Evolutionary conservation across 2,113 vertebrate genomes (phyloP), one percentile per base, ranked within the genome.

Genomic region (Myxocyprinus asiaticus): DNA sequence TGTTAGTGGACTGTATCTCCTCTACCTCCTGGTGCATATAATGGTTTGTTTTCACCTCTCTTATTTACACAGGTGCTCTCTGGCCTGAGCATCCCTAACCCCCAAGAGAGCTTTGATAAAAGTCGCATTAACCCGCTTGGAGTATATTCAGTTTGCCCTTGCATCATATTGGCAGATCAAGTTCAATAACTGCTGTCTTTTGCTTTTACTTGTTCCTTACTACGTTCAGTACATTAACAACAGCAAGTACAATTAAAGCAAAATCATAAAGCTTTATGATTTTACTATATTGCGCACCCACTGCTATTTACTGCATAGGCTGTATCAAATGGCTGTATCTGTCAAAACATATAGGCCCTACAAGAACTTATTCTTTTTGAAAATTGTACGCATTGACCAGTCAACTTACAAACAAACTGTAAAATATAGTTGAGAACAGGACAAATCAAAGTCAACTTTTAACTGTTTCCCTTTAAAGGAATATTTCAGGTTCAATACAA

Each of bases 21-120:
- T 48, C 44, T 14, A 75, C 59, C 73, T 53, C 58, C 72, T 63
- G 44, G 4, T 44, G 73, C 33, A 53, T 14, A 1, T 63, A 53
- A 42, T 69, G 80, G 84, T 85, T 86, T 91, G 87, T 91, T 90
- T 90, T 90, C 47, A 82, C 84, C 82, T 77, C 80, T 83, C 81
- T 89, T 93, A 88, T 92, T 92, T 92, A 87, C 88, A 93, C 91
- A 92, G 91, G 91, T 93, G 92, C 86, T 75, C 80, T 82, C 85
- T 86, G 82, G 86, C 84, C 79, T 85, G 78, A 61, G 76, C 45
- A 81, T 67, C 71, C 83, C 81, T 86, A 84, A 75, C 79, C 89
- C 86, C 80, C 76, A 44, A 86, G 88, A 91, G 22, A 33, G 22
- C 22, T 33, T 33, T 33, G 22, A 33, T 33, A 33, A 33, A 33